A percentile compares a stretch with the other conserved stretches of the same genome.
These are phyloP conservation scores for Peromyscus nudipes DNA, from an alignment of 2,797 vertebrate species.

Conservation along the genomic window DNA sequence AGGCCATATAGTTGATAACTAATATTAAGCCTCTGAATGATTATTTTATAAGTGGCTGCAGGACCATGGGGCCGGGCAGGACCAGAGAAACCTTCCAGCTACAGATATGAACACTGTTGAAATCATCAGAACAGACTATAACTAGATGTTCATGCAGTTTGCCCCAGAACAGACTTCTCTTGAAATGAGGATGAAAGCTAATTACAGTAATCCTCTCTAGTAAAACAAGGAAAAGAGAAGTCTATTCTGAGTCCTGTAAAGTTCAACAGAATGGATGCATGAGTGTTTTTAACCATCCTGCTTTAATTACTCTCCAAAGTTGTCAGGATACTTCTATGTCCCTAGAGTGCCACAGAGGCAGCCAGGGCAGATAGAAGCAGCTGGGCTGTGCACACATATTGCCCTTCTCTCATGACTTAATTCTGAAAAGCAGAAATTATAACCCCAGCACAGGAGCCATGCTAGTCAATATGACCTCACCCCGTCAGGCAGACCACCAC, in stretches of 20 bases:
- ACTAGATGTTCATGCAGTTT: conserved; percentile 36
- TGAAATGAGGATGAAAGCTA: conserved; percentile 62
- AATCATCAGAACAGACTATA: background rate
- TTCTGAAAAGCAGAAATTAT: background rate
- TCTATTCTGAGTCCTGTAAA: background rate
- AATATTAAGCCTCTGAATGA: too few relatives aligned
- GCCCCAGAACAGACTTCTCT: background rate
- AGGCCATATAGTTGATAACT: too few relatives aligned
- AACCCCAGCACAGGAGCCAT: background rate
- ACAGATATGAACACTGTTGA: background rate
- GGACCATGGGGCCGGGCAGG: too few relatives aligned
- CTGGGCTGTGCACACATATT: too few relatives aligned
- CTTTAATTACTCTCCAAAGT: background rate
- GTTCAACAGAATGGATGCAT: background rate
- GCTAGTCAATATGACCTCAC: background rate
- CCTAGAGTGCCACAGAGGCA: background rate
- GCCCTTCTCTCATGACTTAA: background rate
- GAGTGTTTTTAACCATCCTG: background rate
- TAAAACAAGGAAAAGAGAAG: background rate
- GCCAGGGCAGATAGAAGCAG: background rate
- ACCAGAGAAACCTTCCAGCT: too few relatives aligned
- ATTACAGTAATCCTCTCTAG: conserved; percentile 58
- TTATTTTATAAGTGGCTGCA: too few relatives aligned
- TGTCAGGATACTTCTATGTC: background rate
- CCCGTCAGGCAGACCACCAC: background rate